Conservation (phyloP, 2,113 vertebrate species). For the Catharus bicknelli region DNA sequence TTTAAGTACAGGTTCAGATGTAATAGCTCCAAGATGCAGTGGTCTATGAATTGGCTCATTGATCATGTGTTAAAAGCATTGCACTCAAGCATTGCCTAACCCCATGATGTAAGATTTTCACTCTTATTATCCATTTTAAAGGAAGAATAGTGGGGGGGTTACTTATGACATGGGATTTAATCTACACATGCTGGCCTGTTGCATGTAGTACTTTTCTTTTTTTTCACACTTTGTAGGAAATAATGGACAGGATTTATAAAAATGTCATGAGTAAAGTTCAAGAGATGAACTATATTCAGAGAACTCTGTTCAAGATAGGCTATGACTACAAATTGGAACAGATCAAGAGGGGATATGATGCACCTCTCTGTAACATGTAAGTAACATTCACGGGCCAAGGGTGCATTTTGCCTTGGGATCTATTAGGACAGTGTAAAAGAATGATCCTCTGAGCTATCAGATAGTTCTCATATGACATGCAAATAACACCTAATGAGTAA, state of each 20-base stretch:
- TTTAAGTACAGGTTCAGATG: not conserved
- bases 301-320: constrained; percentile 91
- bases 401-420: not conserved
- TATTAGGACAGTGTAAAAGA: not conserved
- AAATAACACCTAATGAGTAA: not conserved
- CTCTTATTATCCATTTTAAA: not conserved
- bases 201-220: not conserved
- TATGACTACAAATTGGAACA: constrained; percentile 96
- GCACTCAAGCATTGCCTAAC: not conserved
- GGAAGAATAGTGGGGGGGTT: not conserved
- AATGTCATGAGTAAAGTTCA: constrained; percentile 97
- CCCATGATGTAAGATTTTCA: not conserved
- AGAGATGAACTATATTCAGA: constrained; percentile 92
- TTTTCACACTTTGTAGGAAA: constrained; percentile 81
- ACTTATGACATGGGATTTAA: not conserved
- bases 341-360: constrained; percentile 92
- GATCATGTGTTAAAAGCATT: not conserved
- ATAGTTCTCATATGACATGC: not conserved
- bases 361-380: constrained; percentile 94
- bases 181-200: not conserved
- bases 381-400: constrained; percentile 1
- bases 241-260: constrained; percentile 98
- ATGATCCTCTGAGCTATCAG: not conserved
- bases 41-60: not conserved
- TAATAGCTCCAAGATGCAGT: not conserved